A percentile compares a stretch with the other conserved stretches of the same genome.
These are phyloP conservation scores for Dendrolimus punctatus DNA, from an alignment of 1,140 invertebrate genomes.

Conservation along the genomic window DNA sequence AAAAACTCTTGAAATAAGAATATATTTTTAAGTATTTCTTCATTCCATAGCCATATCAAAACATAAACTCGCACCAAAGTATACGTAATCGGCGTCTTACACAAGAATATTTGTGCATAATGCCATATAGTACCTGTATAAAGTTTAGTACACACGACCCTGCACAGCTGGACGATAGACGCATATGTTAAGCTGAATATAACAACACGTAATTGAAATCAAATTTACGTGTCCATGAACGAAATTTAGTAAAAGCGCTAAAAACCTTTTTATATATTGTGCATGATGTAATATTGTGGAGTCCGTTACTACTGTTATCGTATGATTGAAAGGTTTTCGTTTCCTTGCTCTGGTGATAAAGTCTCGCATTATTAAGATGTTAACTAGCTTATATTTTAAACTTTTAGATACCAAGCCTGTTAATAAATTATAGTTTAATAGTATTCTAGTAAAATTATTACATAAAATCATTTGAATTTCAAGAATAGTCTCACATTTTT, in stretches of 20 bases:
- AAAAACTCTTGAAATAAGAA: too few species aligned
- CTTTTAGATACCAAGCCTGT: too few species aligned
- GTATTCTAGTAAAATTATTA: too few species aligned
- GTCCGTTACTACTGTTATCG: constrained; percentile 24
- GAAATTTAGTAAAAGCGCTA: constrained; percentile 33
- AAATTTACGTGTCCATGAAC: constrained; percentile 23
- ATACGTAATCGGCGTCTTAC: constrained; percentile 25
- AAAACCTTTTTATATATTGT: constrained; percentile 26
- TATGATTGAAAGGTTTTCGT: constrained; percentile 14
- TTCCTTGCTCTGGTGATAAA: constrained; percentile 6
- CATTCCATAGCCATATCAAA: constrained; percentile 12
- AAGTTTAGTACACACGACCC: constrained; percentile 32
- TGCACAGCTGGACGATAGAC: constrained; percentile 44
- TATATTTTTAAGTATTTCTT: not conserved
- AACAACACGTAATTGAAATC: constrained; percentile 21
- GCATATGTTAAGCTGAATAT: constrained; percentile 33
- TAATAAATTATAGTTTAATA: too few species aligned
- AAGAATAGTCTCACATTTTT: too few species aligned
- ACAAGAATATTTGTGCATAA: constrained; percentile 34
- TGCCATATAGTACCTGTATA: constrained; percentile 27
- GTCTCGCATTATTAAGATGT: too few species aligned
- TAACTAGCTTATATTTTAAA: too few species aligned
- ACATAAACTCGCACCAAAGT: constrained; percentile 9
- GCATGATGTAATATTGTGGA: constrained; percentile 45
- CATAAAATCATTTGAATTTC: too few species aligned